A percentile compares a stretch with the other conserved stretches of the same genome.
phyloP scores from a whole-genome alignment of 1,140 invertebrate genomes.

The Drosophila navojoa region DNA sequence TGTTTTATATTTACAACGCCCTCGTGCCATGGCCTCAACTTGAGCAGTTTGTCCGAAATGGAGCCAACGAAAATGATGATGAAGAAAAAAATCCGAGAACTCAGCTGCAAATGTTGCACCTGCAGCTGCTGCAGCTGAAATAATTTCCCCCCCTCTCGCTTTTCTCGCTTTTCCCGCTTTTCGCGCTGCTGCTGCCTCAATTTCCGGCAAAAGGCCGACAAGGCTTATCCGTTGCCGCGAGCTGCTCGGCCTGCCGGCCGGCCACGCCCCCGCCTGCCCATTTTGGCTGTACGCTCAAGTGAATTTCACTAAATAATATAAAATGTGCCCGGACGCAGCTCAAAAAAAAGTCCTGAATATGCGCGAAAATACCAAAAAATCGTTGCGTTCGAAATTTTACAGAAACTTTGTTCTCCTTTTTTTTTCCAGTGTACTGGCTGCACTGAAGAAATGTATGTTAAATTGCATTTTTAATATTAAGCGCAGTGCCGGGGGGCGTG shows the following conservation, averaged over 20 bases:
- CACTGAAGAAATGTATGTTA: conserved; percentile 31
- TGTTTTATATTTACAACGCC: conserved; percentile 64
- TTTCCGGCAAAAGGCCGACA: conserved; percentile 67
- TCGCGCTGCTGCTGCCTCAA: conserved; percentile 45
- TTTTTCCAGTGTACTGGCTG: background rate
- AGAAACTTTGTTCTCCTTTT: background rate
- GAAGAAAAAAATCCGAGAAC: conserved; percentile 4
- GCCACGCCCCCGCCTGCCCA: conserved; percentile 60
- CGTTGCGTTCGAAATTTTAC: conserved; percentile 34
- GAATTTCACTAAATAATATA: conserved; percentile 69
- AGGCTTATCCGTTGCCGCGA: conserved; percentile 60
- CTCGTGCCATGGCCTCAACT: conserved; percentile 17
- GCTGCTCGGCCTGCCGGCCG: conserved; percentile 15
- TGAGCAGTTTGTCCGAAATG: conserved; percentile 27
- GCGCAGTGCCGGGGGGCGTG: background rate
- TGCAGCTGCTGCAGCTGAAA: conserved; percentile 68
- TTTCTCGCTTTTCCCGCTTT: conserved; percentile 25
- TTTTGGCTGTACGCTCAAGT: conserved; percentile 66
- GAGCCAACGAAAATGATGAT: conserved; percentile 4
- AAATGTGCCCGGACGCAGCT: conserved; percentile 24
- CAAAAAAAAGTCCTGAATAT: conserved; percentile 7
- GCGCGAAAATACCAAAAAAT: conserved; percentile 41
- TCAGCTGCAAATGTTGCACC: conserved; percentile 44
- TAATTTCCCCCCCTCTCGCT: conserved; percentile 49
- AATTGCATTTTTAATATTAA: conserved; percentile 71